Evolutionary conservation across 1,140 invertebrate genomes (phyloP).

Genomic region (Laodelphax striatellus): DNA sequence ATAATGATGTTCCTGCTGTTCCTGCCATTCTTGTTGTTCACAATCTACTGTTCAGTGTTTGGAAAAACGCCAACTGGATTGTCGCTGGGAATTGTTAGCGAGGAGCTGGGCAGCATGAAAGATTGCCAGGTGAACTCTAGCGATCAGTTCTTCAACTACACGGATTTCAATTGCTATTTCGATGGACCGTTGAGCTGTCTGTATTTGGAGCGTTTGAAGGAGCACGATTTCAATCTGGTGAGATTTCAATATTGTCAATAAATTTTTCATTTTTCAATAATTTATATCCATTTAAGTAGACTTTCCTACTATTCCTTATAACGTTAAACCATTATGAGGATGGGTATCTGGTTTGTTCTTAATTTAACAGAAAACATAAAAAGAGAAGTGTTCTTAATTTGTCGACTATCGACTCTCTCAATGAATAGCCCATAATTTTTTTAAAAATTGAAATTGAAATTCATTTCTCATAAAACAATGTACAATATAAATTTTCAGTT

Average conservation of each 20-base stretch:
- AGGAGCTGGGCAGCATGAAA: background rate
- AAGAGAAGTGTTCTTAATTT: no score
- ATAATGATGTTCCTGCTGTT: conserved; percentile 13
- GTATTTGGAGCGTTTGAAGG: conserved; percentile 54
- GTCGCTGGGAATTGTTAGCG: conserved; percentile 4
- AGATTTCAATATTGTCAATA: conserved; percentile 21
- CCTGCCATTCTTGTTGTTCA: conserved; percentile 12
- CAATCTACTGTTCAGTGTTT: conserved; percentile 8
- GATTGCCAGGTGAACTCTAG: background rate
- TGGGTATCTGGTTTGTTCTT: no score
- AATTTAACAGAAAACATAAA: no score
- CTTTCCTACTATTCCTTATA: no score
- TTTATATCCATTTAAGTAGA: no score
- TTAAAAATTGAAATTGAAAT: no score
- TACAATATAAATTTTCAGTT: no score
- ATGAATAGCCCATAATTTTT: no score
- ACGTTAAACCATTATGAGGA: no score
- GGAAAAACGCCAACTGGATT: conserved; percentile 11
- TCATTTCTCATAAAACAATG: no score
- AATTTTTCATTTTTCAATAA: no score
- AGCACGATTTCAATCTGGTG: conserved; percentile 44
- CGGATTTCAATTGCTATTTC: conserved; percentile 45
- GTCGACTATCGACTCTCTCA: no score
- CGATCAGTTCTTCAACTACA: conserved; percentile 25
- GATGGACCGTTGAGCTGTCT: conserved; percentile 53